Base-by-base conservation (phyloP, 2,888 invertebrate species). In the Sesia bembeciformis region DNA sequence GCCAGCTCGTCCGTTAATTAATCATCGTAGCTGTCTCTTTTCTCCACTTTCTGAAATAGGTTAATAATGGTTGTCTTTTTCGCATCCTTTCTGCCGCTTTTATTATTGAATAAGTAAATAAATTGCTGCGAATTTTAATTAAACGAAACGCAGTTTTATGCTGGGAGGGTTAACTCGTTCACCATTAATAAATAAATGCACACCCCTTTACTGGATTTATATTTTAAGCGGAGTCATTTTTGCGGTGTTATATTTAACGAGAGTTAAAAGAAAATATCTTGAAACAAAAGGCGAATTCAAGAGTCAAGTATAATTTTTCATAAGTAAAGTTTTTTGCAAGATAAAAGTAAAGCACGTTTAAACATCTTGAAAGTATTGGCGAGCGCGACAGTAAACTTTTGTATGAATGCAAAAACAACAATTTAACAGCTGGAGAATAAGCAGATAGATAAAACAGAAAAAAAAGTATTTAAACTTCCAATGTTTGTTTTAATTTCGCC, bases 61-160 rank as follows among this genome's bases (percentile, higher is more conserved):
- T 80, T 81, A 78, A 80, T 82, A 80, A 78, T 72, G 63, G 68
- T 75, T 78, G 74, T 76, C 73, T 80, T 79, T 81, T 80, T 78
- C 71, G 69, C 72, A 78, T 76, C 73, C 69, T 76, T 77, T 74
- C 68, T 67, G 66, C 67, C 62, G 68, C 72, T 76, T 74, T 65
- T 66, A 74, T 82, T 78, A 81, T 81, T 76, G 70, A 83, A 80
- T 78, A 76, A 77, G 71, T 70, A 76, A 78, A 80, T 78, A 72
- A 70, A 66, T 64, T 64, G 57, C 62, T 58, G 60, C 56, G 53
- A 63, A 60, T 57, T 62, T 61, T 64, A 52, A 52, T 40, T 52
- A 40, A 52, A 52, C 39, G 39, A 50, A 50, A 50, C 50, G 23
- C 39, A 50, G 39, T 50, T 50, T 50, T 50, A 46, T 46, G 8